These are phyloP conservation scores for Caenorhabditis inopinata DNA, from an alignment of 1,140 invertebrate species.

Conservation along the genomic window DNA sequence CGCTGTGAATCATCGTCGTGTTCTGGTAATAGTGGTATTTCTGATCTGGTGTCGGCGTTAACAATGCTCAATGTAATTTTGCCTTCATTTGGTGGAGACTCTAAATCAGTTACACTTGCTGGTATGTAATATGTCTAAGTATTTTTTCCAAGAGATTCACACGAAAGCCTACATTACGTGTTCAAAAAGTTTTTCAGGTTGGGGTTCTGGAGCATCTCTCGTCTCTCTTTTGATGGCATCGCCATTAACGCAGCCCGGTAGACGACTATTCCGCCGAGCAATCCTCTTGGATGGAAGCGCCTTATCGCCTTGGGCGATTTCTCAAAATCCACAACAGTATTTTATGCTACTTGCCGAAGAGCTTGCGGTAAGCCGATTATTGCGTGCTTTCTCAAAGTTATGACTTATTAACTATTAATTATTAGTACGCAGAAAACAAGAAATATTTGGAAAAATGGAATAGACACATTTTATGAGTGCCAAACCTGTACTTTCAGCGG, in stretches of 20 bases:
- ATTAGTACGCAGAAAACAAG: too few relatives aligned
- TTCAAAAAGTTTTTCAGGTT: conserved; percentile 47
- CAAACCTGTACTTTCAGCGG: not conserved
- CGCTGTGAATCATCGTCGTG: conserved; percentile 63
- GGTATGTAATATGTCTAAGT: conserved; percentile 50
- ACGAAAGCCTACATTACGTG: too few relatives aligned
- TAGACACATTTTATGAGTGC: too few relatives aligned
- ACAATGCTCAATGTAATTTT: conserved; percentile 68
- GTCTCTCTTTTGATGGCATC: conserved; percentile 65
- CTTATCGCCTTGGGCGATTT: conserved; percentile 62
- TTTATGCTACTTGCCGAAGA: conserved; percentile 60
- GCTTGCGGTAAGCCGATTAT: conserved; percentile 46
- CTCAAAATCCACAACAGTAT: conserved; percentile 58
- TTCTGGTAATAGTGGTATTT: conserved; percentile 61
- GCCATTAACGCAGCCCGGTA: conserved; percentile 63
- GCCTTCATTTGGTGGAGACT: conserved; percentile 67
- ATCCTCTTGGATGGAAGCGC: conserved; percentile 64
- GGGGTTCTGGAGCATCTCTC: conserved; percentile 64
- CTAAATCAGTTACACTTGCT: conserved; percentile 67
- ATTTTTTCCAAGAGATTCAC: too few relatives aligned
- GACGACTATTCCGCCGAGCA: conserved; percentile 61
- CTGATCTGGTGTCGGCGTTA: conserved; percentile 64
- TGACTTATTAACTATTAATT: too few relatives aligned
- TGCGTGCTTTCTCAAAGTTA: not conserved
- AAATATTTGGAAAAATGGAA: too few relatives aligned